Evolutionary conservation across 2,888 invertebrate species (phyloP).

Genomic region (Brachyptera putata): DNA sequence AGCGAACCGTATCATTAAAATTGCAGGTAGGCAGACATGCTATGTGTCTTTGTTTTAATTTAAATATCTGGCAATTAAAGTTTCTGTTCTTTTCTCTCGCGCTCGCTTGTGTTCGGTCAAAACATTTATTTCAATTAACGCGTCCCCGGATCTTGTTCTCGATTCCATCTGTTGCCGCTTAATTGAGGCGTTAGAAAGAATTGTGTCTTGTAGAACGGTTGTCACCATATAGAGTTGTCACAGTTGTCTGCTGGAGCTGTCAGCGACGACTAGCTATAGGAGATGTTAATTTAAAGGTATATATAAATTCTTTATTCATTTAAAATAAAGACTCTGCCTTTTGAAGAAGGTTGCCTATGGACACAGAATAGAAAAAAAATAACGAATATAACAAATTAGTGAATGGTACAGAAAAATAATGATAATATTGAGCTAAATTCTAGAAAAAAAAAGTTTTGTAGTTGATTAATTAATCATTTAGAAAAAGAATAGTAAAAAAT

Average conservation of each 20-base stretch:
- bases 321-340: too few species aligned
- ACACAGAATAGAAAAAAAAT: too few species aligned
- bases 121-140: constrained; percentile 19
- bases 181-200: constrained; percentile 17
- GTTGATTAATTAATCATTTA: too few species aligned
- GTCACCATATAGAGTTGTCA: constrained; percentile 18
- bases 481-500: too few species aligned
- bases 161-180: constrained; percentile 9
- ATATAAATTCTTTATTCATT: too few species aligned
- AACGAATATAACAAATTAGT: too few species aligned
- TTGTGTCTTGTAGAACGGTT: constrained; percentile 6
- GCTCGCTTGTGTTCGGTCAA: neutral
- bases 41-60: constrained; percentile 5
- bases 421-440: too few species aligned
- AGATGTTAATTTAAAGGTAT: too few species aligned
- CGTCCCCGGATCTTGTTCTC: constrained; percentile 1
- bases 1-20: neutral
- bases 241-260: neutral
- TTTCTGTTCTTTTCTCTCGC: neutral
- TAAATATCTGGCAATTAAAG: constrained; percentile 15
- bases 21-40: neutral
- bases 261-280: too few species aligned
- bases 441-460: too few species aligned
- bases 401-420: too few species aligned
- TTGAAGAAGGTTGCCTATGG: too few species aligned